phyloP scores from a whole-genome alignment of 1,140 invertebrate species.

The Formica exsecta region DNA sequence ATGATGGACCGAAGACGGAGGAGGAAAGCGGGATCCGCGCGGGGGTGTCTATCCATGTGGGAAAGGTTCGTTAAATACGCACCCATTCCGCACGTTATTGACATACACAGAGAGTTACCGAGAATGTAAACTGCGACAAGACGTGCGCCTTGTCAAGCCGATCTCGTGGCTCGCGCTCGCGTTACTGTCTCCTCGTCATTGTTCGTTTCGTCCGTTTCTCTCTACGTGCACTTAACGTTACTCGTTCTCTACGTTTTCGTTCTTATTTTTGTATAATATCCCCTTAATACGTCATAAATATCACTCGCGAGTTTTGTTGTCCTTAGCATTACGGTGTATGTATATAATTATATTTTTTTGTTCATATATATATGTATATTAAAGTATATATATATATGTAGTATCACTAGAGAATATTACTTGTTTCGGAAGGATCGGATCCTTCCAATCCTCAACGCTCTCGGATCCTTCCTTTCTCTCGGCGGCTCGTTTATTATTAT shows the following conservation, averaged over 20 bases:
- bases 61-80: conserved; percentile 55
- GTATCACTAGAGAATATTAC: conserved; percentile 77
- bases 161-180: not conserved
- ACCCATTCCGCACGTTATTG: conserved; percentile 42
- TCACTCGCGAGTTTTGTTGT: conserved; percentile 76
- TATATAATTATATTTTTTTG: conserved; percentile 67
- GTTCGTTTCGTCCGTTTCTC: conserved; percentile 22
- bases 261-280: conserved; percentile 53
- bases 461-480: not conserved
- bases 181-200: not conserved
- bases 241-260: conserved; percentile 1
- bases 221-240: not conserved
- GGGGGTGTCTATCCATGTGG: conserved; percentile 27
- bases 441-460: not conserved
- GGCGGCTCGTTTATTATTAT: conserved; percentile 10
- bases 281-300: conserved; percentile 75
- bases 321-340: conserved; percentile 67
- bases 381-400: conserved; percentile 59
- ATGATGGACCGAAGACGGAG: not conserved
- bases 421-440: conserved; percentile 54
- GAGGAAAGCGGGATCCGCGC: conserved; percentile 1
- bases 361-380: conserved; percentile 62
- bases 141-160: conserved; percentile 17
- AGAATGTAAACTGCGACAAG: conserved; percentile 40
- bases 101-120: conserved; percentile 20